Base-by-base conservation (phyloP, 1,140 invertebrate species). In the Halyomorpha halys region DNA sequence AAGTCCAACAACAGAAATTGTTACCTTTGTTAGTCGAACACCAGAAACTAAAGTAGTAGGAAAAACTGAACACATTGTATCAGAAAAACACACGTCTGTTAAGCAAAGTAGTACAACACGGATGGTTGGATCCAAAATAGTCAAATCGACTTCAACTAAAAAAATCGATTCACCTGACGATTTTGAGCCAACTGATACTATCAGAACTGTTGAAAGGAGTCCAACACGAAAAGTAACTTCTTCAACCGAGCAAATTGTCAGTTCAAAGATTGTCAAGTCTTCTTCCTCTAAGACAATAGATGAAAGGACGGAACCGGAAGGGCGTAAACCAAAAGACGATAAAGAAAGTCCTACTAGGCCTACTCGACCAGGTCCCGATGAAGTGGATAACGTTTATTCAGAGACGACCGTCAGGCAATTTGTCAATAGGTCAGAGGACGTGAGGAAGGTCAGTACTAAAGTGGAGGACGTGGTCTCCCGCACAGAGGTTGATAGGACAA, bases 51-150 rank as follows among this genome's bases (percentile, higher is more conserved):
- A 9, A 39, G 34, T 39, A 11, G 34, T 39, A 39, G 34, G 34
- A 11, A 18, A 15, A 21, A n/a, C 25, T 34, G 18, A 39, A 44
- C 16, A 39, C 19, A 9, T 18, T 61, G n/a, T 25, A 44, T 44
- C 39, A 19, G 27, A 53, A 30, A 30, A 34, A 5, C 18, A 54
- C 44, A 53, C 25, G 6, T 53, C 49, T 30, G 34, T 34, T 2
- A 60, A 6, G 6, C 45, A 34, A 49, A 30, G 27, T 16, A 45
- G 19, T 16, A 59, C 67, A 0, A 63, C 67, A 27, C 44, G 60
- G 5, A 64, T 68, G 65, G 65, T 68, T 21, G 67, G 67, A 16
- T 62, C 62, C 23, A 68, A 68, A 60, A 25, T 68, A 25, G 64
- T 68, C 6, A 67, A 68, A 62, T 61, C 62, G 4, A 59, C 60